These are phyloP conservation scores for Lypha dubia DNA, from an alignment of 2,888 invertebrate genomes.

Conservation along the genomic window DNA sequence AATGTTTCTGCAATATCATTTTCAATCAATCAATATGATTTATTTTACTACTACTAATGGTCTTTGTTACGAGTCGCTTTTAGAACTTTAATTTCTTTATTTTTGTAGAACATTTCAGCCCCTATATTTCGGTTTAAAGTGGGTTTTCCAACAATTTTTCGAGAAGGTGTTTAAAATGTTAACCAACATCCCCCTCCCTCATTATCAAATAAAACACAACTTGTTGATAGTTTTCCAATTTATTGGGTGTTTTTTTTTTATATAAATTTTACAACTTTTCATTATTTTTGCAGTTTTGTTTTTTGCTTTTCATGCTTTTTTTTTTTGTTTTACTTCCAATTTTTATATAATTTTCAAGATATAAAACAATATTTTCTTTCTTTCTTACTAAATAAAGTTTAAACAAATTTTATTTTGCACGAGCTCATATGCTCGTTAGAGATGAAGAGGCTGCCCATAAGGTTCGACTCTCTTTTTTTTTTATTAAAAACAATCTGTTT, in stretches of 20 bases:
- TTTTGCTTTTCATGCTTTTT: not conserved
- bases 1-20: no score
- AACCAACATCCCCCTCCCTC: not conserved
- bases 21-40: no score
- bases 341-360: slow-evolving; percentile 47
- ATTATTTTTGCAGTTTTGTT: not conserved
- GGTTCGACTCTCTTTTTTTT: not conserved
- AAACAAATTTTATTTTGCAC: slow-evolving; percentile 14
- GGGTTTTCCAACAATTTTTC: no score
- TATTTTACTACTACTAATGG: no score
- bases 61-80: no score
- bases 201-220: slow-evolving; percentile 1
- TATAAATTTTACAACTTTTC: slow-evolving; percentile 58
- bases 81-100: no score
- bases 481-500: not conserved
- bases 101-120: no score
- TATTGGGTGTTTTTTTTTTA: slow-evolving; percentile 70
- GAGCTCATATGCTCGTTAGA: not conserved
- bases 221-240: slow-evolving; percentile 39
- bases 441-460: no score
- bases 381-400: not conserved
- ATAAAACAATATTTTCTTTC: slow-evolving; percentile 52
- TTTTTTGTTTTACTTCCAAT: no score
- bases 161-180: no score
- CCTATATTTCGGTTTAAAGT: no score